Base-by-base conservation (phyloP, 2,113 vertebrate genomes). In the Oryzias woworae region DNA sequence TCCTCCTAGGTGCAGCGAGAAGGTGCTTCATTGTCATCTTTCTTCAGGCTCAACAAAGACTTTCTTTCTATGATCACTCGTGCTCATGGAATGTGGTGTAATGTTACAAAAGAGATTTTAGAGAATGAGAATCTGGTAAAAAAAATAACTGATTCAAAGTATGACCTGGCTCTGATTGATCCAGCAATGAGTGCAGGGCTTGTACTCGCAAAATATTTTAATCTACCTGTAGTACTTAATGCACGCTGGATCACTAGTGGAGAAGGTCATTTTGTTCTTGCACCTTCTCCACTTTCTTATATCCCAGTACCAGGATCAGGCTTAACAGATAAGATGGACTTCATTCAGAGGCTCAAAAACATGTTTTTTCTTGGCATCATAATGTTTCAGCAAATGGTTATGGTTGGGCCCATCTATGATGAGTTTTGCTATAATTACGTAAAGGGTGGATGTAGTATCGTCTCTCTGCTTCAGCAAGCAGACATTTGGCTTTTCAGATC, bases 401-500 rank as follows among this genome's bases (percentile, higher is more conserved):
- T 90, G 22, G 17, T 91, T 4, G 80, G 81, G 3, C 89, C 90
- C 0, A 31, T 18, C 47, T 92, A 92, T 24, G 44, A 86, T 45
- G 65, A 48, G 0, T 3, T 92, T 15, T 91, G 90, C 51, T 23
- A 67, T 0, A 87, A 88, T 49, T 86, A 92, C 55, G 71, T 92
- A 0, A 71, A 85, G 22, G 75, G 74, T 4, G 85, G 86, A 14
- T 86, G 83, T 28, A 69, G 88, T 24, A 73, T 90, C 5, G 44
- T 77, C 3, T 80, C 81, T 0, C 67, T 92, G 42, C 73, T 89
- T 44, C 89, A 91, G 49, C 80, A 82, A 4, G 90, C 92, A 8
- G 92, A 92, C 75, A 89, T 92, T 66, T 90, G 88, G 90, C 79
- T 91, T 17, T 89, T 90, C 58, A 84, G 90, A 53, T 84, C 83